phyloP scores from a whole-genome alignment of 2,113 vertebrate species.

The Dasypus novemcinctus region DNA sequence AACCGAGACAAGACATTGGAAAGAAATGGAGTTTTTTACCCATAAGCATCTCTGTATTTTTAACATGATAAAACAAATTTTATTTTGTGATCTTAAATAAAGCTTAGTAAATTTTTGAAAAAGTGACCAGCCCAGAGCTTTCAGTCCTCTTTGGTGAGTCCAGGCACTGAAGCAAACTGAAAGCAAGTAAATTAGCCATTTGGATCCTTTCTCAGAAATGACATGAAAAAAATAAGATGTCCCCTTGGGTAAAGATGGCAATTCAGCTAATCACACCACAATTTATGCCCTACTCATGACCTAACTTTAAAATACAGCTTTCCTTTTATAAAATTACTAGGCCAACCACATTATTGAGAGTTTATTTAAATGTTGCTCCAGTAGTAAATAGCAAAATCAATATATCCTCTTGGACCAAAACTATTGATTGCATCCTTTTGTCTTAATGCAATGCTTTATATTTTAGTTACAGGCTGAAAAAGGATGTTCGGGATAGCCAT shows the following conservation, averaged over 20 bases:
- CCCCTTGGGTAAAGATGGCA: neutral
- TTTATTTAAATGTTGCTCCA: neutral
- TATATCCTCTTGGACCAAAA: neutral
- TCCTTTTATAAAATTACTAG: neutral
- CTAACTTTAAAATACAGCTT: neutral
- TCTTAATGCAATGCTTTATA: neutral
- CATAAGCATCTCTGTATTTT: neutral
- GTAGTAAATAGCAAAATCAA: neutral
- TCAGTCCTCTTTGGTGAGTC: neutral
- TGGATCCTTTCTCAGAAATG: neutral
- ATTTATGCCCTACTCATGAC: neutral
- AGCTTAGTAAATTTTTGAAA: neutral
- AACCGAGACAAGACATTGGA: neutral
- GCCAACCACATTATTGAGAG: neutral
- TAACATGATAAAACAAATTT: neutral
- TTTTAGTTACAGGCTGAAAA: neutral
- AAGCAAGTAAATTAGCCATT: neutral
- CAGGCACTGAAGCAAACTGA: neutral
- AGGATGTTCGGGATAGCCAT: slow-evolving; percentile 47
- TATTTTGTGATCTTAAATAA: neutral
- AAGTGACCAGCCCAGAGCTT: neutral
- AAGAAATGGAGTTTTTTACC: neutral
- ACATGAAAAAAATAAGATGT: neutral
- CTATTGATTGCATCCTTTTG: neutral
- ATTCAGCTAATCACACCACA: neutral